Percentiles rank a stretch among this genome's conserved stretches.
These are phyloP conservation scores for Lateolabrax maculatus DNA, from an alignment of 2,797 vertebrate genomes.

Conservation along the genomic window DNA sequence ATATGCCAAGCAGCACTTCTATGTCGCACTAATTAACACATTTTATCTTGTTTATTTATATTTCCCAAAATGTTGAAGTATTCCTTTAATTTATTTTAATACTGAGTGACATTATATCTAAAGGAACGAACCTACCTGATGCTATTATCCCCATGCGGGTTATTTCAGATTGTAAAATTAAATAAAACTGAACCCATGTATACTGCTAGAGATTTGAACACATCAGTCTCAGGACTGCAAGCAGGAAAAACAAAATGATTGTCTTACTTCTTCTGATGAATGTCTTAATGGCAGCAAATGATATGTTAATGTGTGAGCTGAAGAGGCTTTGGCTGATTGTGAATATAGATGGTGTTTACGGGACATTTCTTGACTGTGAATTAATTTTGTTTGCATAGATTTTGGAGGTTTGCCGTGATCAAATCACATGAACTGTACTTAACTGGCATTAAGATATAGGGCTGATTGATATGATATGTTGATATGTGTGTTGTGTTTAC, in stretches of 20 bases:
- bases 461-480: conserved; percentile 22
- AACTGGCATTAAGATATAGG: conserved; percentile 8
- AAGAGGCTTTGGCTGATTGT: conserved; percentile 23
- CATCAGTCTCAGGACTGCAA: not conserved
- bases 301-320: conserved; percentile 37
- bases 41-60: not conserved
- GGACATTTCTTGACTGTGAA: conserved; percentile 48
- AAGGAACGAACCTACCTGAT: not conserved
- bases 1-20: not conserved
- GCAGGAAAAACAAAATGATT: conserved; percentile 31
- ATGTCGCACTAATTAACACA: not conserved
- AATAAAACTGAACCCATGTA: not conserved
- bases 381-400: conserved; percentile 24
- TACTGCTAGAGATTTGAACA: not conserved
- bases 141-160: not conserved
- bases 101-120: not conserved
- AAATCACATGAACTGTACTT: conserved; percentile 38
- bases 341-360: conserved; percentile 24
- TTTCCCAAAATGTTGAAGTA: not conserved
- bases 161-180: conserved; percentile 1
- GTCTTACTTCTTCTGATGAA: conserved; percentile 51
- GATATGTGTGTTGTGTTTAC: conserved; percentile 69
- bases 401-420: conserved; percentile 39
- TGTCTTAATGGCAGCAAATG: conserved; percentile 58
- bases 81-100: not conserved